Conservation (phyloP, 2,888 invertebrate species). For the Drosophila imparisetae region DNA sequence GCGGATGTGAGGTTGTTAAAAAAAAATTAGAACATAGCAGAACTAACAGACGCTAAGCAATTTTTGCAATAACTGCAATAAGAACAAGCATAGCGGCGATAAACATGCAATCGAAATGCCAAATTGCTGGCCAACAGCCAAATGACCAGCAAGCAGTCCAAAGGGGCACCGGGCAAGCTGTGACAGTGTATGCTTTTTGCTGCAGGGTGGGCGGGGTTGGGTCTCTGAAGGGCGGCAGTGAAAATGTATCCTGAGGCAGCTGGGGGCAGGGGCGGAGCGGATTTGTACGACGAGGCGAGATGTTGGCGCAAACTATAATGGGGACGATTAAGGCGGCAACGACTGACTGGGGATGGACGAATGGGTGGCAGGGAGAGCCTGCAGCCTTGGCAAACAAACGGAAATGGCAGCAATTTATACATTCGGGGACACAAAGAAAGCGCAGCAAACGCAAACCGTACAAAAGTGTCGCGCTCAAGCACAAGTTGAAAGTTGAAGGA, state of each 20-base stretch:
- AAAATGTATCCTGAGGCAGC: slow-evolving; percentile 27
- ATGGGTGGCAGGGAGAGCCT: not conserved
- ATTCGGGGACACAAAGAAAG: slow-evolving; percentile 50
- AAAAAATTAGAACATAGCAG: slow-evolving; percentile 5
- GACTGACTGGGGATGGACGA: not conserved
- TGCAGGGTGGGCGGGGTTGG: not conserved
- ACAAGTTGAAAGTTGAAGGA: slow-evolving; percentile 65
- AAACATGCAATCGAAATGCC: slow-evolving; percentile 78
- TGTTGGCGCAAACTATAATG: slow-evolving; percentile 52
- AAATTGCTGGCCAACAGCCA: slow-evolving; percentile 75
- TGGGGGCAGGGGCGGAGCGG: not conserved
- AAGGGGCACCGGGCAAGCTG: slow-evolving; percentile 7
- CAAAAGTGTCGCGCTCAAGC: slow-evolving; percentile 52
- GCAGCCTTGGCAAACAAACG: slow-evolving; percentile 68
- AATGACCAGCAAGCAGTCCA: slow-evolving; percentile 64
- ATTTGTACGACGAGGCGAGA: slow-evolving; percentile 2
- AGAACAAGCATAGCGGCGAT: slow-evolving; percentile 38
- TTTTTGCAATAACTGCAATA: slow-evolving; percentile 49
- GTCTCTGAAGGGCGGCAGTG: not conserved
- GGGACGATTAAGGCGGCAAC: slow-evolving; percentile 58
- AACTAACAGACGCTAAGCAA: slow-evolving; percentile 48
- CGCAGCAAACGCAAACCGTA: slow-evolving; percentile 26
- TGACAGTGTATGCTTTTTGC: slow-evolving; percentile 6
- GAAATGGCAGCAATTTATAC: slow-evolving; percentile 75
- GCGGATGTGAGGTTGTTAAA: not conserved